phyloP scores from a whole-genome alignment of 92 coral and sea anemone species.

The Zoanthus solanderi region DNA sequence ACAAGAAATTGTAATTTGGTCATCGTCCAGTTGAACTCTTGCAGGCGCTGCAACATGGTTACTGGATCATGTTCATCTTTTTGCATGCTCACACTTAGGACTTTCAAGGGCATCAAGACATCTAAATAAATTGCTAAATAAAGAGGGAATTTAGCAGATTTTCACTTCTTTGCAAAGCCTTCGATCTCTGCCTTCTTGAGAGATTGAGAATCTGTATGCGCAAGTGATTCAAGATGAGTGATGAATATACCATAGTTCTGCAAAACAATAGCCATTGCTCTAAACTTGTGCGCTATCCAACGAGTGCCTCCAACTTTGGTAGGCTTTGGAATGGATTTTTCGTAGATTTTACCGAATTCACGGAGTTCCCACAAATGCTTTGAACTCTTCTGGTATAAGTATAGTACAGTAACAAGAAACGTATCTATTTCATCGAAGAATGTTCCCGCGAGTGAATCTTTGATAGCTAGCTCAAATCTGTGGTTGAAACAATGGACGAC shows the following conservation, averaged over 20 bases:
- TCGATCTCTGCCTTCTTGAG: conserved; percentile 28
- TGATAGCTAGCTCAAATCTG: conserved; percentile 46
- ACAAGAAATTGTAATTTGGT: background rate
- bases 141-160: background rate
- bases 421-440: conserved; percentile 5
- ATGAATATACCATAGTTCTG: background rate
- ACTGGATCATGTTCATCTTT: background rate
- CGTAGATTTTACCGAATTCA: background rate
- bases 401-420: background rate
- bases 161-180: conserved; percentile 1
- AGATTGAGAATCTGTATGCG: conserved; percentile 8
- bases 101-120: background rate
- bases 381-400: background rate
- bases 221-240: background rate
- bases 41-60: background rate
- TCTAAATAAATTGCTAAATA: background rate
- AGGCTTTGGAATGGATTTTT: conserved; percentile 19
- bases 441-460: conserved; percentile 28
- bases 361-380: background rate
- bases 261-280: conserved; percentile 13
- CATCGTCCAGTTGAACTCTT: background rate
- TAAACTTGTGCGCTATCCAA: conserved; percentile 32
- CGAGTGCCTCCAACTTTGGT: conserved; percentile 34
- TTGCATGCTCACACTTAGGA: background rate
- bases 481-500: conserved; percentile 49